These are phyloP conservation scores for Pseudonaja textilis DNA, from an alignment of 2,113 vertebrate species.

Conservation along the genomic window DNA sequence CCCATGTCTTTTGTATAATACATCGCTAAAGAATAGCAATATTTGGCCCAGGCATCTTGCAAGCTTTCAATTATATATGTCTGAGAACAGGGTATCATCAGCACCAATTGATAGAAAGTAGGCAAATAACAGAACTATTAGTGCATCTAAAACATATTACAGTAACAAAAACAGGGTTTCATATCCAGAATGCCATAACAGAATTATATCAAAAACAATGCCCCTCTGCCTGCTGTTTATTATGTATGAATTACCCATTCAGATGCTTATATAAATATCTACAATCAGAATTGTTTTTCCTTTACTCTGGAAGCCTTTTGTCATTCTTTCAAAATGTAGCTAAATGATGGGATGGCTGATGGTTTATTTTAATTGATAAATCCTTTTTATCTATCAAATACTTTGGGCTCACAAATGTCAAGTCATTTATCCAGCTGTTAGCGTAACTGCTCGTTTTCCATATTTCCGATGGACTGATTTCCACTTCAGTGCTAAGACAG, in stretches of 20 bases:
- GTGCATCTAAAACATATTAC: neutral
- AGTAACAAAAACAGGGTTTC: neutral
- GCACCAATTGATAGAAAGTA: neutral
- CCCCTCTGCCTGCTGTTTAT: conserved; percentile 42
- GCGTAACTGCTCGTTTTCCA: conserved; percentile 73
- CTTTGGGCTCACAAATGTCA: conserved; percentile 77
- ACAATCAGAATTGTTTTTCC: conserved; percentile 2
- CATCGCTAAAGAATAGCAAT: neutral
- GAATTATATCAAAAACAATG: conserved; percentile 50
- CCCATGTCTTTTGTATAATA: neutral
- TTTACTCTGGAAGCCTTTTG: conserved; percentile 46
- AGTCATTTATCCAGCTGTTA: conserved; percentile 79
- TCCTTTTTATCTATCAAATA: conserved; percentile 74
- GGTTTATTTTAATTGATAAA: conserved; percentile 78
- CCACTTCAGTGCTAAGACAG: conserved; percentile 78
- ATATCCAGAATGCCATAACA: conserved; percentile 24
- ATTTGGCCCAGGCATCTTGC: neutral
- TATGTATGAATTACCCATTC: conserved; percentile 37
- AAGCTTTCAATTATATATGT: neutral
- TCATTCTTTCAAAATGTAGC: conserved; percentile 64
- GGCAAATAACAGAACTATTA: neutral
- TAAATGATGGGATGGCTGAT: conserved; percentile 70
- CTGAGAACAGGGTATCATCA: neutral
- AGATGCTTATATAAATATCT: neutral
- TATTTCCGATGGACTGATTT: conserved; percentile 76